Conservation (phyloP, 30 jellyfish, hydroid and myxozoan genomes). For the Cassiopea xamachana region DNA sequence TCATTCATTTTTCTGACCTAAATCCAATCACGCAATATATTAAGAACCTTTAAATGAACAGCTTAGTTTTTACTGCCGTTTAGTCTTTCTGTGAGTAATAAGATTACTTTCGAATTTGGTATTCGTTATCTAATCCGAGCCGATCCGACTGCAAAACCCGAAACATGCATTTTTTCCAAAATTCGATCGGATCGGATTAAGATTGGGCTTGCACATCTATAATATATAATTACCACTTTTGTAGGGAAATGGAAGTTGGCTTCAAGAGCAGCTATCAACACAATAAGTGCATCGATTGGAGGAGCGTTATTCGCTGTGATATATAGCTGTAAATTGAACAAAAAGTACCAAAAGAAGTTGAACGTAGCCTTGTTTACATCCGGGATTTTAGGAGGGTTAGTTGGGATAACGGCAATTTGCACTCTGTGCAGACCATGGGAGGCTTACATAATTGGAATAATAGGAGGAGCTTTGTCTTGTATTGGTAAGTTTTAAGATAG, state of each 20-base stretch:
- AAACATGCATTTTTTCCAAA: too few species aligned
- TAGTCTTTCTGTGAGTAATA: too few species aligned
- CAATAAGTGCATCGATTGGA: conserved; percentile 86
- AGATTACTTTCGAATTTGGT: too few species aligned
- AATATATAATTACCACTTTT: background rate
- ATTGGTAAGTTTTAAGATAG: conserved; percentile 32
- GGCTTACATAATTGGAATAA: conserved; percentile 73
- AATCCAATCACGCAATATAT: too few species aligned
- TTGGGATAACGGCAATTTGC: conserved; percentile 83
- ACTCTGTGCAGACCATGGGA: conserved; percentile 91
- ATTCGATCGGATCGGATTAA: too few species aligned
- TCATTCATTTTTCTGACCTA: too few species aligned
- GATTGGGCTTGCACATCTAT: too few species aligned
- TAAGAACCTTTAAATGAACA: too few species aligned
- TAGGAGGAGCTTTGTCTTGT: conserved; percentile 71
- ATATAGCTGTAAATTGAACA: conserved; percentile 73
- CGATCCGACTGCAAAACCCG: too few species aligned
- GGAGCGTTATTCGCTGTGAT: conserved; percentile 79
- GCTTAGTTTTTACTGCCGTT: too few species aligned
- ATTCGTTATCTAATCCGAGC: too few species aligned
- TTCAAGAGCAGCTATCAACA: conserved; percentile 83
- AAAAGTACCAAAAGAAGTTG: conserved; percentile 59
- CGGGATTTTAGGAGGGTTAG: conserved; percentile 88
- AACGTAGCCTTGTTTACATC: conserved; percentile 68
- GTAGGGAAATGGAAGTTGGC: conserved; percentile 95